Conservation (phyloP, 2,113 vertebrate species). For the Menura novaehollandiae region DNA sequence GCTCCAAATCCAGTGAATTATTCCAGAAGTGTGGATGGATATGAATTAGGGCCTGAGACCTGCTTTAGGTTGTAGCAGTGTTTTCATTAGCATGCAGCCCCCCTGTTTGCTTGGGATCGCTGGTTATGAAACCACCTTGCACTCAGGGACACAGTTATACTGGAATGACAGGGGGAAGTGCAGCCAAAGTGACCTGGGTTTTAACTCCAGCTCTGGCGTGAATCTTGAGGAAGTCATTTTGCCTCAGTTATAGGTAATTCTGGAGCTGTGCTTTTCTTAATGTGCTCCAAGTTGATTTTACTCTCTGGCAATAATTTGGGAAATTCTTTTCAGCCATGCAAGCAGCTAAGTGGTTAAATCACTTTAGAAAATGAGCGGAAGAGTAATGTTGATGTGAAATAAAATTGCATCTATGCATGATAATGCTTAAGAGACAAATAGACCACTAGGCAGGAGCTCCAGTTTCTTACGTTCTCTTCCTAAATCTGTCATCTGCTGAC, state of each 20-base stretch:
- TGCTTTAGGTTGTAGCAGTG: neutral
- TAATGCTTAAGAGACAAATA: neutral
- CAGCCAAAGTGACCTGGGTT: neutral
- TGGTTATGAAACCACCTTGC: neutral
- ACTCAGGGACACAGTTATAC: neutral
- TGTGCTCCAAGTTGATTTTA: neutral
- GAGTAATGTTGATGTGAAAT: neutral
- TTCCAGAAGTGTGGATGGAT: neutral
- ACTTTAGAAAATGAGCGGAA: neutral
- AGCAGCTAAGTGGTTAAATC: neutral
- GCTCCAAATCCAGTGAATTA: neutral
- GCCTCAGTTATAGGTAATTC: neutral
- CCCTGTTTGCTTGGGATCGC: neutral
- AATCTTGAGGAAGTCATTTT: neutral
- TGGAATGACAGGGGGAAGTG: neutral
- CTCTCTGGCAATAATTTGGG: neutral
- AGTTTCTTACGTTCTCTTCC: neutral
- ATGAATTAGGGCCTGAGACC: rapidly evolving
- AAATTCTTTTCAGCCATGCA: neutral
- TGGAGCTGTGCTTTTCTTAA: neutral
- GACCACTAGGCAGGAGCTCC: neutral
- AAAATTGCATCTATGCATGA: neutral
- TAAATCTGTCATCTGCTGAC: neutral
- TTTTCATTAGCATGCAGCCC: neutral
- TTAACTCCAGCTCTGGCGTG: neutral